A percentile compares a stretch with the other conserved stretches of the same genome.
Evolutionary conservation across 2,113 vertebrate genomes (phyloP).

Genomic region (Bubo scandiacus): DNA sequence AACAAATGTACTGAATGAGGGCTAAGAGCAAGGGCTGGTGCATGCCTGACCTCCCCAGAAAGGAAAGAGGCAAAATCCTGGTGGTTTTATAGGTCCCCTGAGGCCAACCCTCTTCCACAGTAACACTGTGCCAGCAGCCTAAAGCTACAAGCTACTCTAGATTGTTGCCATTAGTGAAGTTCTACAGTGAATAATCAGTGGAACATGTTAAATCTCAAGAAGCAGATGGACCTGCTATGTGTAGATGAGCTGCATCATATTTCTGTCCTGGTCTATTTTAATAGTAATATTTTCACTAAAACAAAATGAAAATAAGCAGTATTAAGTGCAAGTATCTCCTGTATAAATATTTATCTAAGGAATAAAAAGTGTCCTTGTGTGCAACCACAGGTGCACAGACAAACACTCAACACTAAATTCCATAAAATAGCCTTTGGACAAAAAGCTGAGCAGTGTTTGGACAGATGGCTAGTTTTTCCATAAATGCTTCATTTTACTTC

Average conservation of each 20-base stretch:
- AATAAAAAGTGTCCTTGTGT: constrained; percentile 20
- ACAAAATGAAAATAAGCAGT: not conserved
- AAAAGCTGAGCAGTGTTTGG: constrained; percentile 49
- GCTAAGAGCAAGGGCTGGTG: not conserved
- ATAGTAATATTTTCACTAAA: not conserved
- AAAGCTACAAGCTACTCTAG: not conserved
- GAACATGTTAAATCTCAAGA: not conserved
- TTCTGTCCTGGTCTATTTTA: not conserved
- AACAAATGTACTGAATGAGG: not conserved
- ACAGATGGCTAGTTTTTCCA: constrained; percentile 44
- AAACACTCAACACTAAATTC: not conserved
- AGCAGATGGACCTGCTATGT: not conserved
- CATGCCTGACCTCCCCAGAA: not conserved
- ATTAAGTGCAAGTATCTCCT: not conserved
- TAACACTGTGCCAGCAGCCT: not conserved
- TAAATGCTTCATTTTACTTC: not conserved
- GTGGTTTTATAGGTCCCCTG: not conserved
- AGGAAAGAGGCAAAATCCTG: not conserved
- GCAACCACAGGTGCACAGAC: constrained; percentile 35
- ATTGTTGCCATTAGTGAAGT: not conserved
- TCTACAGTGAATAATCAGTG: not conserved
- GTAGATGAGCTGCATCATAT: not conserved
- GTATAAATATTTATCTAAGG: constrained; percentile 16
- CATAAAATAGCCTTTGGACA: constrained; percentile 44
- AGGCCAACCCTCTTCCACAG: not conserved